Evolutionary conservation across 2,113 vertebrate species (phyloP).

Genomic region (Clarias magur): DNA sequence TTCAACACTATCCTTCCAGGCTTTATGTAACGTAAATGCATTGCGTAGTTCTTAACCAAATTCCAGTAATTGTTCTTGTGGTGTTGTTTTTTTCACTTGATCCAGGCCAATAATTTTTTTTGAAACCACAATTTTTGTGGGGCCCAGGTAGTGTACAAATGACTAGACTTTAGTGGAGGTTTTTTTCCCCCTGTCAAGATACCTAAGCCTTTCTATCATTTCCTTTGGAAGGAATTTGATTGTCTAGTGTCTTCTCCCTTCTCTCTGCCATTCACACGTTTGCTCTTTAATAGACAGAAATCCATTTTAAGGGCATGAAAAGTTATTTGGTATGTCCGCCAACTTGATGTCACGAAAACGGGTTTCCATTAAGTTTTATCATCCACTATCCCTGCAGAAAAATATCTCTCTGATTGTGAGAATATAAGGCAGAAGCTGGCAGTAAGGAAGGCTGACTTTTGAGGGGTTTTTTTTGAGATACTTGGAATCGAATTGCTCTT

Average conservation of each 20-base stretch:
- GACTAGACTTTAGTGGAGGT: background rate
- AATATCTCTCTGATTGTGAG: background rate
- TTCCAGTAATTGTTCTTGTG: too few species aligned
- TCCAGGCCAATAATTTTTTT: too few species aligned
- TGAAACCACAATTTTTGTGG: too few species aligned
- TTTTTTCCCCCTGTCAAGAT: background rate
- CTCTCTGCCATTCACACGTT: background rate
- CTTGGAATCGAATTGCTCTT: constrained; percentile 30
- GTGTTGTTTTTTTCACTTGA: too few species aligned
- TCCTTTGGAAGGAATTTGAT: background rate
- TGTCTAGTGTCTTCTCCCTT: background rate
- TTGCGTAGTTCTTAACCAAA: too few species aligned
- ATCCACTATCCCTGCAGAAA: constrained; percentile 2
- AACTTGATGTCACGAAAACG: constrained; percentile 25
- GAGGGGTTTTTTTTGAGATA: constrained; percentile 13
- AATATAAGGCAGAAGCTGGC: background rate
- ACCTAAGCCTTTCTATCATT: background rate
- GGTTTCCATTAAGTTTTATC: constrained; percentile 33
- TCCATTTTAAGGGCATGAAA: constrained; percentile 20
- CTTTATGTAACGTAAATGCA: too few species aligned
- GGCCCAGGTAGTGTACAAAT: too few species aligned
- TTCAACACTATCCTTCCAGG: too few species aligned
- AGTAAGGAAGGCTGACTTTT: background rate
- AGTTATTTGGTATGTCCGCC: background rate
- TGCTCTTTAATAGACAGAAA: constrained; percentile 23